Conservation (phyloP, 2,113 vertebrate genomes). For the Campylorhamphus procurvoides region DNA sequence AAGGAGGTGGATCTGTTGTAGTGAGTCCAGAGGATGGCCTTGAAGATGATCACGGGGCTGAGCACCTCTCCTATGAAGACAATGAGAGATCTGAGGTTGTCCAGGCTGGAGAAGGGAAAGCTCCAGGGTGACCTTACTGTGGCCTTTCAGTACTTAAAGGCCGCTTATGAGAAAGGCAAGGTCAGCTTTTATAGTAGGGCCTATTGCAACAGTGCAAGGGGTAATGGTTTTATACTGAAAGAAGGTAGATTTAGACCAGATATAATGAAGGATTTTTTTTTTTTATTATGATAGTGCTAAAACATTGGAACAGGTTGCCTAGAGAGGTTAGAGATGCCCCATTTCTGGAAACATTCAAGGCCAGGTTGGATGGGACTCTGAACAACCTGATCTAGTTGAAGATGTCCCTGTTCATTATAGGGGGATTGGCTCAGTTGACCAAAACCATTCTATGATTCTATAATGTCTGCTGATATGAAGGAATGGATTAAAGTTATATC, state of each 20-base stretch:
- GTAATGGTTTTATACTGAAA: not conserved
- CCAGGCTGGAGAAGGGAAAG: not conserved
- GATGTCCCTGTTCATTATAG: not conserved
- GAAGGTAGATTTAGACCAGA: not conserved
- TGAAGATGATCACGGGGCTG: not conserved
- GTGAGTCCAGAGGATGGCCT: not conserved
- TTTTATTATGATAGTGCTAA: not conserved
- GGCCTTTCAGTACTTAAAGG: not conserved
- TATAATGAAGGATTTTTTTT: not conserved
- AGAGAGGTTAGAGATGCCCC: not conserved
- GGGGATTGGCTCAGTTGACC: not conserved
- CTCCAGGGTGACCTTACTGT: too few species aligned
- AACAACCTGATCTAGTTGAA: not conserved
- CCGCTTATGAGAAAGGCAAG: not conserved
- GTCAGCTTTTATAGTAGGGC: not conserved
- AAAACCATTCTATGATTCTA: not conserved
- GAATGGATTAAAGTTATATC: not conserved
- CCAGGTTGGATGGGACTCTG: fast-evolving
- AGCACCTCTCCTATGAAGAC: not conserved
- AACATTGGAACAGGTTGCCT: not conserved
- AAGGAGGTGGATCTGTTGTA: not conserved
- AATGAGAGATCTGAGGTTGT: not conserved
- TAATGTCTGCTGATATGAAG: not conserved
- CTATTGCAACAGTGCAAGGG: not conserved
- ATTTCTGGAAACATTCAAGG: not conserved